Conservation (phyloP, 2,888 invertebrate genomes). For the Drosophila mulleri region DNA sequence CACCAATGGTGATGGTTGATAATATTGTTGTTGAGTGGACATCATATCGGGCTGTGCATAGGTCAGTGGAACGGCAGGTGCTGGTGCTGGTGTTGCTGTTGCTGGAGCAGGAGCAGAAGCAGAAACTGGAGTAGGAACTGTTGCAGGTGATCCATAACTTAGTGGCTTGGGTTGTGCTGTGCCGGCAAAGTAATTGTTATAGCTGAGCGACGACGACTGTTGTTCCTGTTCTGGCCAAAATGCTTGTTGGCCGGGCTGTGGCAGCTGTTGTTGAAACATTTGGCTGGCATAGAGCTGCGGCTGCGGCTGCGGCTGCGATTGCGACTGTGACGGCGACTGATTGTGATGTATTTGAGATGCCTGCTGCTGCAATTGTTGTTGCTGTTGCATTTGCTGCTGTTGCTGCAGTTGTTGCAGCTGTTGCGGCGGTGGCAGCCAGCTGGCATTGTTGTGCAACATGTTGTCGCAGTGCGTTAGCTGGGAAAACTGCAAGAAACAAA, state of each 20-base stretch:
- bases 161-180: constrained; percentile 13
- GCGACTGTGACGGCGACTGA: constrained; percentile 23
- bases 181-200: constrained; percentile 60
- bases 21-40: constrained; percentile 35
- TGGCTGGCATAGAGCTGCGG: constrained; percentile 58
- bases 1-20: constrained; percentile 33
- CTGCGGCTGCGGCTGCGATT: constrained; percentile 34
- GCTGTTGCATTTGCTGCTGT: constrained; percentile 9
- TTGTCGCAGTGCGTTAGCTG: constrained; percentile 45
- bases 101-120: background rate
- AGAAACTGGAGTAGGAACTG: background rate
- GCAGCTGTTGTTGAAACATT: constrained; percentile 58
- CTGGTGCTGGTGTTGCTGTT: background rate
- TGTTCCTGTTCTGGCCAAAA: constrained; percentile 49
- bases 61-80: constrained; percentile 5
- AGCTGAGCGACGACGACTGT: constrained; percentile 38
- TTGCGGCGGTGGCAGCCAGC: constrained; percentile 72
- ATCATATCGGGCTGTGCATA: constrained; percentile 4
- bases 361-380: constrained; percentile 25
- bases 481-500: constrained; percentile 32
- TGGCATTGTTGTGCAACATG: constrained; percentile 76
- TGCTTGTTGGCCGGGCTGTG: constrained; percentile 36
- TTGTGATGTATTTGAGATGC: constrained; percentile 46
- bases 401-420: constrained; percentile 61
- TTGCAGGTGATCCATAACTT: constrained; percentile 5